Conservation (phyloP, 2,888 invertebrate species). For the Tenthredo livida region DNA sequence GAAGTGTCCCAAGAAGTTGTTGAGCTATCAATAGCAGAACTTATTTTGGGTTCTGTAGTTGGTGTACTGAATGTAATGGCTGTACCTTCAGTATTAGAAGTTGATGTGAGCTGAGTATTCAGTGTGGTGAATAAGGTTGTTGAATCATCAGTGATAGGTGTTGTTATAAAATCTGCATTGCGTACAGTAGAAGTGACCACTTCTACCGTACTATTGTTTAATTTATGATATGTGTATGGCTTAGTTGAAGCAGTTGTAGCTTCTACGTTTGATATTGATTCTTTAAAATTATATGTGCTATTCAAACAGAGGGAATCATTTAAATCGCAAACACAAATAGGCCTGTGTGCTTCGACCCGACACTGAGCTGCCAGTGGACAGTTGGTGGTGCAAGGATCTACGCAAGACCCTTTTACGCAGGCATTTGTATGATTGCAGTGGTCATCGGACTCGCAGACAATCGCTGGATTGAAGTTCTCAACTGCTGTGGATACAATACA, state of each 20-base stretch:
- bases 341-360: constrained; percentile 90
- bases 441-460: constrained; percentile 90
- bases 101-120: not conserved
- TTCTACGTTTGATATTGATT: constrained; percentile 16
- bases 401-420: constrained; percentile 90
- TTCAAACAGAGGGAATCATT: constrained; percentile 52
- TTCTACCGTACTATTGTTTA: constrained; percentile 21
- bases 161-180: not conserved
- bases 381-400: constrained; percentile 89
- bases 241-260: constrained; percentile 14
- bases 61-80: not conserved
- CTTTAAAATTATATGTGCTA: constrained; percentile 56
- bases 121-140: not conserved
- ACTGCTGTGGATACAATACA: constrained; percentile 78
- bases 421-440: constrained; percentile 92
- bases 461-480: constrained; percentile 76
- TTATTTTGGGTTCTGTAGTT: constrained; percentile 29
- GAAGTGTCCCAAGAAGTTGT: constrained; percentile 16
- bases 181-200: constrained; percentile 24
- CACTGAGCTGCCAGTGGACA: constrained; percentile 89
- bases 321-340: constrained; percentile 85
- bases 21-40: constrained; percentile 48
- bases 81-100: not conserved
- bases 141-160: not conserved
- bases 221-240: not conserved